phyloP scores from a whole-genome alignment of 2,797 vertebrate species.

The Melanogrammus aeglefinus region DNA sequence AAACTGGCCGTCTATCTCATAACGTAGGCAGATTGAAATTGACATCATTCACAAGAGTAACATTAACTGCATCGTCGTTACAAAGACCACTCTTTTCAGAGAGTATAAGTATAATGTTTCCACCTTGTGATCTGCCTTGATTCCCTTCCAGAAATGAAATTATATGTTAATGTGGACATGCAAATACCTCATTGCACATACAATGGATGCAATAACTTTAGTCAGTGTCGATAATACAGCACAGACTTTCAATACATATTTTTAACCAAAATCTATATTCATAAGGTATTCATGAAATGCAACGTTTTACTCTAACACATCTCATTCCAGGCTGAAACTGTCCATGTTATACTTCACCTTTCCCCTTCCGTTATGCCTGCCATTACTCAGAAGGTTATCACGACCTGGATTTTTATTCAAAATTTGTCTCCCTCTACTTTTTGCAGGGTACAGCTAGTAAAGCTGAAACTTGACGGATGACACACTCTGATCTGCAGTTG shows the following conservation, averaged over 20 bases:
- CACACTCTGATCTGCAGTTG: background rate
- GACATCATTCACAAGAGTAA: too few species aligned
- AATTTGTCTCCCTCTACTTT: background rate
- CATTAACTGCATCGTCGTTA: too few species aligned
- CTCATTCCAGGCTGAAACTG: background rate
- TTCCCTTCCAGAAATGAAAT: background rate
- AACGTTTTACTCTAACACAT: background rate
- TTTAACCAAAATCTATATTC: too few species aligned
- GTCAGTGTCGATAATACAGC: too few species aligned
- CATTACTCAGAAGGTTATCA: background rate
- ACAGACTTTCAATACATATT: too few species aligned
- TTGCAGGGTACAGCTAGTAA: background rate
- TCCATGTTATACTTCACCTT: background rate
- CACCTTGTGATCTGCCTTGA: background rate
- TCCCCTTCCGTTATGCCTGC: background rate
- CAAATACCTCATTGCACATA: background rate
- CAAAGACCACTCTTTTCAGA: too few species aligned
- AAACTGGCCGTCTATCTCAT: background rate
- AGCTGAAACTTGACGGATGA: background rate
- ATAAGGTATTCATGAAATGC: background rate
- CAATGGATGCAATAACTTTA: background rate
- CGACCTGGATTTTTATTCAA: background rate
- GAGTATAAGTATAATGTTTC: too few species aligned
- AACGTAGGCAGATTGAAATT: background rate
- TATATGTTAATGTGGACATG: too few species aligned